Evolutionary conservation across 2,797 vertebrate genomes (phyloP), one percentile per base, ranked within the genome.

Genomic region (Phalloptychus januarius): DNA sequence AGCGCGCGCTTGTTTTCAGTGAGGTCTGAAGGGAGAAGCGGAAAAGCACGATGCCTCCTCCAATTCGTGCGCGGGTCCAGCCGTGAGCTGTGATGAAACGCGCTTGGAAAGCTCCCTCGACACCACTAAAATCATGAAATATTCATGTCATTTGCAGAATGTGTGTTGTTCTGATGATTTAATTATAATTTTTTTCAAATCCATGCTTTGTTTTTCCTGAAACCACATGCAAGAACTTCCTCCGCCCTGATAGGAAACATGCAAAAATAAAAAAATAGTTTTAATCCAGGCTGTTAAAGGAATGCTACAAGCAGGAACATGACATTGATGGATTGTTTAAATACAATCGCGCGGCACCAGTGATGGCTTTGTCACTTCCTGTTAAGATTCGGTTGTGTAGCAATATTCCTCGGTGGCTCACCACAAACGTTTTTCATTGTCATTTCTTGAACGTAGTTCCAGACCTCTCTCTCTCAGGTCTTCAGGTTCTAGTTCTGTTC

Each of bases 141-240:
- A 90, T 92, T 87, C 81, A 92, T 90, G 78, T 86, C 40, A 82
- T 85, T 77, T 74, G 38, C 3, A 77, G 77, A 87, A 88, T 71
- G 71, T 79, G 80, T 50, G 63, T 76, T 70, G 36, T 13, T 74
- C 63, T 23, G 33, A 44, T 36, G 75, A 80, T 72, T 77, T n/a
- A n/a, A n/a, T n/a, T n/a, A n/a, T n/a, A 80, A 78, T 2, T 7
- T 50, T 8, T 23, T 50, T 23, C 10, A 46, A 0, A 33, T 28
- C 65, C 61, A 0, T 2, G 13, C 45, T 38, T 28, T 7, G 25
- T 20, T 76, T 80, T 56, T 50, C 33, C 65, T 72, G n/a, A 83
- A 75, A 76, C 69, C 50, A 44, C 48, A 1, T 4, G 3, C 5
- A 72, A 65, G 15, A 81, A 79, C 33, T 3, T 4, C 7, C 38